Conservation (phyloP, 2,888 invertebrate species). For the Sesia bembeciformis region DNA sequence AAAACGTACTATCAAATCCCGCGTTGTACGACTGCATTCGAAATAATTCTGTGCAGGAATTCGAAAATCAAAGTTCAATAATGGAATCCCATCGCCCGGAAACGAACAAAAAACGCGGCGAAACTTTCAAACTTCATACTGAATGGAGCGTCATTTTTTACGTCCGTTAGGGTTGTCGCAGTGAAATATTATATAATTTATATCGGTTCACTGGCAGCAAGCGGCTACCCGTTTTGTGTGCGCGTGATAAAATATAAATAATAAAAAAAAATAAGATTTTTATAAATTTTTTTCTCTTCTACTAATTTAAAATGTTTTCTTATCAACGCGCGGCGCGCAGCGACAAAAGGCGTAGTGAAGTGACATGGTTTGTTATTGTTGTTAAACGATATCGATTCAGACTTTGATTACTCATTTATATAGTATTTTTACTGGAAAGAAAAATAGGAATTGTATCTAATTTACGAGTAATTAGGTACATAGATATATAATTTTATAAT, state of each 20-base stretch:
- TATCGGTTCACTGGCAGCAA: slow-evolving; percentile 51
- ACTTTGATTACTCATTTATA: too few species aligned
- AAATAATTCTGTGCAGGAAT: background rate
- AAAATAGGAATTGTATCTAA: too few species aligned
- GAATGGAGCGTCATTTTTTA: slow-evolving; percentile 72
- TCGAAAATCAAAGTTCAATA: slow-evolving; percentile 24
- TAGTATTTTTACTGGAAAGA: too few species aligned
- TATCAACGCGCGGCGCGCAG: slow-evolving; percentile 68
- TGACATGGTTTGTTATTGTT: background rate
- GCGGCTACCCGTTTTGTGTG: slow-evolving; percentile 72
- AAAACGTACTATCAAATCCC: too few species aligned
- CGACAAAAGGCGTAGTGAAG: slow-evolving; percentile 59
- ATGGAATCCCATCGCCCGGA: slow-evolving; percentile 67
- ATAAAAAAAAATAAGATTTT: slow-evolving; percentile 62
- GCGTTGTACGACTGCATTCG: background rate
- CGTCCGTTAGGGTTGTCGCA: slow-evolving; percentile 69
- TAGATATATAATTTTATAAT: too few species aligned
- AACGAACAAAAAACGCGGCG: slow-evolving; percentile 72
- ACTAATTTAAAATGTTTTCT: slow-evolving; percentile 75
- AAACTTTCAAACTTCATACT: slow-evolving; percentile 66
- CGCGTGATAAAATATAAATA: slow-evolving; percentile 67
- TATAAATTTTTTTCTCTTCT: slow-evolving; percentile 62
- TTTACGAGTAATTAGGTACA: too few species aligned
- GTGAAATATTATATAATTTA: slow-evolving; percentile 75
- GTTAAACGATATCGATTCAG: too few species aligned